phyloP scores from a whole-genome alignment of 2,113 vertebrate genomes.

The Ochotona princeps region DNA sequence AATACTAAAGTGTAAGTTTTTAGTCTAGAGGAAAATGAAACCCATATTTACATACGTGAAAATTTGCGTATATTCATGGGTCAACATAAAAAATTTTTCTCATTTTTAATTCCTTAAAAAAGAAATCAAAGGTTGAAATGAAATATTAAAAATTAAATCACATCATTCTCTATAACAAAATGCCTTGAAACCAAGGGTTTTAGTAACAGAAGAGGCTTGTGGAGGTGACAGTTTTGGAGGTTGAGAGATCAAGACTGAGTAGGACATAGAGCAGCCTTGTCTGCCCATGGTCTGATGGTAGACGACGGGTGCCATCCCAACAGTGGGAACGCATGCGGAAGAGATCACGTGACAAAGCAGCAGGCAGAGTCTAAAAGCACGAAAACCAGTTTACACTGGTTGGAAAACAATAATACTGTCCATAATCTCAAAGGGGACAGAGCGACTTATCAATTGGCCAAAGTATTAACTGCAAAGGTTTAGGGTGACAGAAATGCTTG shows the following conservation, averaged over 20 bases:
- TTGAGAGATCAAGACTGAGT: neutral
- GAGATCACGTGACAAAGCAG: neutral
- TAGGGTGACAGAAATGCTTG: neutral
- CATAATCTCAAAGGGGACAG: neutral
- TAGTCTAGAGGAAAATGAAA: neutral
- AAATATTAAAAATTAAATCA: neutral
- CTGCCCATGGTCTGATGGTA: neutral
- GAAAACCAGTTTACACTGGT: neutral
- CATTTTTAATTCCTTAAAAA: slow-evolving; percentile 26
- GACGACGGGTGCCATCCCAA: too few relatives aligned
- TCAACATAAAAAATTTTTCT: neutral
- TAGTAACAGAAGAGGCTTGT: neutral
- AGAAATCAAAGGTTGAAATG: neutral
- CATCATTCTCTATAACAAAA: neutral
- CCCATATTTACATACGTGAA: neutral
- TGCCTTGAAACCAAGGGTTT: neutral
- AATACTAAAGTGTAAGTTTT: neutral
- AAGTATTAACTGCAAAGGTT: neutral
- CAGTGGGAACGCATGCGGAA: neutral
- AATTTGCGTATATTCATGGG: neutral
- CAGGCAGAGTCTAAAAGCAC: neutral
- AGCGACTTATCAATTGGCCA: neutral
- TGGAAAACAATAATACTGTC: neutral
- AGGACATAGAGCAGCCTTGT: neutral
- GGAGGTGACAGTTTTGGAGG: neutral